These are phyloP conservation scores for Cyclargus thomasi DNA, from an alignment of 1,140 invertebrate genomes.

Conservation along the genomic window DNA sequence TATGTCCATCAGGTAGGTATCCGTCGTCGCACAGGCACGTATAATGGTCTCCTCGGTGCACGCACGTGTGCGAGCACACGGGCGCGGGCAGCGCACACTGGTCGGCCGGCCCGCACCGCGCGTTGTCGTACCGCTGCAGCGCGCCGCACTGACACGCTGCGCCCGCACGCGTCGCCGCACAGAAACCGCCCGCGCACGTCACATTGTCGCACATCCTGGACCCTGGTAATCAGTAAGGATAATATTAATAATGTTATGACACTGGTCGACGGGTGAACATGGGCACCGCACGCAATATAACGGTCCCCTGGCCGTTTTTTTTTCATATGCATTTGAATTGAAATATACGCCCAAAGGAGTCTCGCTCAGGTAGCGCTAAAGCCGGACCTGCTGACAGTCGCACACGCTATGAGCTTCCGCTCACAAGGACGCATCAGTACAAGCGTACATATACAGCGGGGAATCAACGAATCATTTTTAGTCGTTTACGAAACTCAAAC, in stretches of 20 bases:
- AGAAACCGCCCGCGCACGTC: conserved; percentile 51
- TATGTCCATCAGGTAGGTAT: conserved; percentile 80
- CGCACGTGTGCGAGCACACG: conserved; percentile 88
- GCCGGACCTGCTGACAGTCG: too few species aligned
- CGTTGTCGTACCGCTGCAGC: conserved; percentile 36
- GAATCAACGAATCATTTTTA: too few species aligned
- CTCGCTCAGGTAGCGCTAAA: too few species aligned
- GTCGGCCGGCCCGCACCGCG: conserved; percentile 58
- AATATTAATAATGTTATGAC: not conserved
- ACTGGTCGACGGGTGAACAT: too few species aligned
- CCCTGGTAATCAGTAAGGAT: conserved; percentile 33
- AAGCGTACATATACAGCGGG: too few species aligned
- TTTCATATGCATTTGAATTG: too few species aligned
- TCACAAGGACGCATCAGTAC: too few species aligned
- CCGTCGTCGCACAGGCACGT: conserved; percentile 86
- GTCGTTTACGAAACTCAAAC: too few species aligned
- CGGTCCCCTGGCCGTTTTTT: too few species aligned
- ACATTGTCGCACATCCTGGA: conserved; percentile 50
- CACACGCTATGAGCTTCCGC: too few species aligned
- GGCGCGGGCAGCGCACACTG: conserved; percentile 47
- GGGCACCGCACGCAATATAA: too few species aligned
- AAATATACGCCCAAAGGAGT: too few species aligned
- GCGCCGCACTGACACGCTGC: conserved; percentile 77
- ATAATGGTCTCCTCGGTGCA: conserved; percentile 85
- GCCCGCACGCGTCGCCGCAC: conserved; percentile 60